phyloP scores from a whole-genome alignment of 2,797 vertebrate species.

The Catharus ustulatus region DNA sequence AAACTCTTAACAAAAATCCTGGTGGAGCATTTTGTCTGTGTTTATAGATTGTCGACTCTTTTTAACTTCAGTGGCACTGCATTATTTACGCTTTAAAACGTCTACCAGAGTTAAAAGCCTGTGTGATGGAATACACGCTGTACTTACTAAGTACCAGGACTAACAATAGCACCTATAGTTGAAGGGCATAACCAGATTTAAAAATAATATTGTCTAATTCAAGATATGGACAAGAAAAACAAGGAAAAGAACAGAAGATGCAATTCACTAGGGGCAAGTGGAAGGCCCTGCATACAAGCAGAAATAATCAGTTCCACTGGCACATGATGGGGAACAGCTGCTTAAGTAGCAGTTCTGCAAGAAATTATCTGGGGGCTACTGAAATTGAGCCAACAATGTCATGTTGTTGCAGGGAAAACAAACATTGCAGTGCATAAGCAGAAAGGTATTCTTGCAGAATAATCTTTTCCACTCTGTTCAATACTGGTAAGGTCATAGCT shows the following conservation, averaged over 20 bases:
- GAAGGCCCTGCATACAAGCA: not conserved
- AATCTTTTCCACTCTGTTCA: not conserved
- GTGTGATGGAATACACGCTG: not conserved
- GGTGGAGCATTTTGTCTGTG: not conserved
- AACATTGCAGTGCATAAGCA: not conserved
- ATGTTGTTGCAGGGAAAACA: conserved; percentile 32
- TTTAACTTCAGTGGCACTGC: not conserved
- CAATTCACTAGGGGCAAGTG: not conserved
- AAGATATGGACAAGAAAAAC: not conserved
- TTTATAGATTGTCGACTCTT: not conserved
- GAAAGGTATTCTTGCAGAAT: conserved; percentile 6
- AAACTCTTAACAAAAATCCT: not conserved
- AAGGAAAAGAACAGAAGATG: conserved; percentile 14
- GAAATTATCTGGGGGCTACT: conserved; percentile 9
- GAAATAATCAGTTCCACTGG: not conserved
- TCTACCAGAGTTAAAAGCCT: not conserved
- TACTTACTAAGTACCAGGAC: not conserved
- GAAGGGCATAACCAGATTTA: not conserved
- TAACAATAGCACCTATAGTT: not conserved
- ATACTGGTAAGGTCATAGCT: not conserved
- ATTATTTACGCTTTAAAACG: not conserved
- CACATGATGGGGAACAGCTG: conserved; percentile 34
- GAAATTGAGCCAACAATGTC: conserved; percentile 35
- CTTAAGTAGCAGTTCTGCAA: conserved; percentile 52
- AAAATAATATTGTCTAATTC: conserved; percentile 23